phyloP scores from a whole-genome alignment of 2,888 invertebrate genomes.

The Sesamia inferens region DNA sequence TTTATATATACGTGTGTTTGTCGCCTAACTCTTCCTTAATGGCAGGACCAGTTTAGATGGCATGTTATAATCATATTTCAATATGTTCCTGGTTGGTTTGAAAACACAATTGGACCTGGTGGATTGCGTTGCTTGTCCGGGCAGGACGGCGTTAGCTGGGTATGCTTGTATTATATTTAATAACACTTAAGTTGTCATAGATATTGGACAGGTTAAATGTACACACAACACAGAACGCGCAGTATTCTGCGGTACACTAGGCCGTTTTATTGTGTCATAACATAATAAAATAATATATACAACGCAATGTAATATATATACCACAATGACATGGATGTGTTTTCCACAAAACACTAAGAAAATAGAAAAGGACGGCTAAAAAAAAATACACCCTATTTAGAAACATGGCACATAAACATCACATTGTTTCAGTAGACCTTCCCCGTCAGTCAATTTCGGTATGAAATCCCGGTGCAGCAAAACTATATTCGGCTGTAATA shows the following conservation, averaged over 20 bases:
- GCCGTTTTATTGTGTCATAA: too few species aligned
- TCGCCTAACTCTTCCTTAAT: too few species aligned
- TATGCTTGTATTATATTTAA: too few species aligned
- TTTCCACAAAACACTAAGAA: neutral
- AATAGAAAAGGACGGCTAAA: neutral
- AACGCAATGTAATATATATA: too few species aligned
- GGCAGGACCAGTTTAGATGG: too few species aligned
- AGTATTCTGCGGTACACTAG: conserved; percentile 84
- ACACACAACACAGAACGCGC: conserved; percentile 82
- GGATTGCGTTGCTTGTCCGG: too few species aligned
- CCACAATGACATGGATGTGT: neutral
- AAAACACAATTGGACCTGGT: too few species aligned
- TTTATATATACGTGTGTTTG: too few species aligned
- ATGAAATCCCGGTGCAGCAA: conserved; percentile 42
- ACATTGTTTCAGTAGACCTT: conserved; percentile 19
- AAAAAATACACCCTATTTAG: neutral
- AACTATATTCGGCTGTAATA: conserved; percentile 41
- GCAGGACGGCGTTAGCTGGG: too few species aligned
- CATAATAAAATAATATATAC: too few species aligned
- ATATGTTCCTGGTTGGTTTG: too few species aligned
- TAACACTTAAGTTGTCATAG: conserved; percentile 65
- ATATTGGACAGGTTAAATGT: conserved; percentile 87
- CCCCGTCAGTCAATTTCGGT: conserved; percentile 30
- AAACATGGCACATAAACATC: neutral
- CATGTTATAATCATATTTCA: too few species aligned